Evolutionary conservation across 2,888 invertebrate species (phyloP), one percentile per base, ranked within the genome.

Genomic region (Apotomis capreana): DNA sequence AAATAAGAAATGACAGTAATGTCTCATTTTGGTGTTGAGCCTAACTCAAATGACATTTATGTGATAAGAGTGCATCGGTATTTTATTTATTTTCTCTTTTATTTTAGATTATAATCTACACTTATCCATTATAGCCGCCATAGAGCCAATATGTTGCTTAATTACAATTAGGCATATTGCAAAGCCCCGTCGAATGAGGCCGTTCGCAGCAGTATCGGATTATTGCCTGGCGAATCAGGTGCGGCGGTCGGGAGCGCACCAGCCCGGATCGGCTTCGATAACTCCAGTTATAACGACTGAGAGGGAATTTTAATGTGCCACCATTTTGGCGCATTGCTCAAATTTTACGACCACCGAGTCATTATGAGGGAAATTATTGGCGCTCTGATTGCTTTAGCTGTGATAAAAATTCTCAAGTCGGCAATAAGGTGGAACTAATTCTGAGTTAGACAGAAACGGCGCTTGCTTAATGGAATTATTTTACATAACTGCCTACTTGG

Each of bases 311-410:
- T 93, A 93, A 93, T 92, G 92, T 90, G 87, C 91, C 90, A 91
- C 92, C 92, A 92, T 93, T 92, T 92, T 91, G 91, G 92, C 92
- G 91, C 92, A 92, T 91, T 91, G 92, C 92, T 92, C 91, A 92
- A 92, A 92, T 92, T 93, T 93, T 92, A 93, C 89, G 92, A 91
- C 88, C 91, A 80, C 86, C 83, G 81, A 89, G 92, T 93, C 92
- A 92, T 93, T 92, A 93, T 92, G 92, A 93, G 89, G 90, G 92
- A 92, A 92, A 93, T 93, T 92, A 92, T 92, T 91, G 92, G 92
- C 90, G 89, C 91, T 91, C 91, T 93, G 92, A 93, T 92, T 93
- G 92, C 92, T 90, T 90, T 87, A 86, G 86, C 90, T 86, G 92
- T 92, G 92, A 93, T 93, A 93, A 93, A 93, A 92, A 92, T 93